phyloP scores from a whole-genome alignment of 2,888 invertebrate genomes.

The Nemotelus nigrinus region DNA sequence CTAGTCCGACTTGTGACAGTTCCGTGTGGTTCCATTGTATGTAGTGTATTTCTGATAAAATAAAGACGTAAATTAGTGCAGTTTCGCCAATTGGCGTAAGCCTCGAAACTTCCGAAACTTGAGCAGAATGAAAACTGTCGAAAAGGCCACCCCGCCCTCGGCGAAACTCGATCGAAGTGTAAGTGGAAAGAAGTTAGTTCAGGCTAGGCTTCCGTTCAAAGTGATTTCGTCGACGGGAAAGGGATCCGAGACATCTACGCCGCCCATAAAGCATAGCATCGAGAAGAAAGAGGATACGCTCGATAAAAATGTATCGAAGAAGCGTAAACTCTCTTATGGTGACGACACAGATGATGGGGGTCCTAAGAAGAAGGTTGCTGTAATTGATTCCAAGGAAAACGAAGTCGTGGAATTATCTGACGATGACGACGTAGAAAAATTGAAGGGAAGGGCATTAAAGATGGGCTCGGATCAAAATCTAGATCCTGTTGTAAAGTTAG shows the following conservation, averaged over 20 bases:
- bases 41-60: not conserved
- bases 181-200: constrained; percentile 69
- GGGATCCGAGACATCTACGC: constrained; percentile 47
- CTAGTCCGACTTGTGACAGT: constrained; percentile 19
- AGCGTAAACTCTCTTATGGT: constrained; percentile 59
- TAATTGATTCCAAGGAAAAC: constrained; percentile 29
- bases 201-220: constrained; percentile 72
- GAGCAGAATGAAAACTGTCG: constrained; percentile 34
- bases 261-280: not conserved
- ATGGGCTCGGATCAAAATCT: not conserved
- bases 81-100: not conserved
- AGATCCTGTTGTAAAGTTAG: constrained; percentile 39
- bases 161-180: constrained; percentile 26
- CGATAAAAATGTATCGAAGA: constrained; percentile 52
- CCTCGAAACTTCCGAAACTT: not conserved
- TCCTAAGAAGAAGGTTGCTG: constrained; percentile 25
- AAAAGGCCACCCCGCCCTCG: constrained; percentile 11
- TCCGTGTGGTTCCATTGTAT: constrained; percentile 19
- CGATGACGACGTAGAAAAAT: constrained; percentile 8
- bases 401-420: constrained; percentile 34
- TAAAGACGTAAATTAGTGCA: constrained; percentile 18
- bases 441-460: not conserved
- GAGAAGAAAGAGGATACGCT: not conserved
- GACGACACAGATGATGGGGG: constrained; percentile 42
- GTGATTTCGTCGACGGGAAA: constrained; percentile 64